These are phyloP conservation scores for Bhutanitis thaidina DNA, from an alignment of 2,888 invertebrate genomes.

Conservation along the genomic window DNA sequence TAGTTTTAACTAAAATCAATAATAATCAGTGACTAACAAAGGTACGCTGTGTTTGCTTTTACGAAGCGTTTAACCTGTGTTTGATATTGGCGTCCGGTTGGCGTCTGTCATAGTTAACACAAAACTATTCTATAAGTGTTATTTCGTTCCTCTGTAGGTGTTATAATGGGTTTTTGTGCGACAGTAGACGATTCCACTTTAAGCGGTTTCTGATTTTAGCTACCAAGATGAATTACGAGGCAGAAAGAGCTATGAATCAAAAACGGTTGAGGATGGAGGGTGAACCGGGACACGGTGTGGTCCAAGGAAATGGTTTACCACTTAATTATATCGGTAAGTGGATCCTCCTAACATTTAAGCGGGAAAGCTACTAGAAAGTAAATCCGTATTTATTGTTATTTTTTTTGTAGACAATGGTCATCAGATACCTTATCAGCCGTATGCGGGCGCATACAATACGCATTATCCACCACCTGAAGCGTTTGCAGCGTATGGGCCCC, in stretches of 20 bases:
- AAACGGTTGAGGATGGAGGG: constrained; percentile 77
- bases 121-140: constrained; percentile 51
- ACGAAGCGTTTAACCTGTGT: constrained; percentile 75
- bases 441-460: constrained; percentile 74
- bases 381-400: constrained; percentile 8
- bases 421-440: constrained; percentile 75
- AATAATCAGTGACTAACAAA: constrained; percentile 78
- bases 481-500: constrained; percentile 71
- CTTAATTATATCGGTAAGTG: constrained; percentile 74
- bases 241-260: constrained; percentile 76
- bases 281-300: constrained; percentile 75
- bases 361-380: constrained; percentile 25
- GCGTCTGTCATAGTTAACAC: constrained; percentile 73
- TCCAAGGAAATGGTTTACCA: constrained; percentile 76
- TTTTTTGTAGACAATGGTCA: constrained; percentile 73
- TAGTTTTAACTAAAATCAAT: constrained; percentile 78
- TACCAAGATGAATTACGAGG: constrained; percentile 77
- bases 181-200: constrained; percentile 35
- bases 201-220: constrained; percentile 65
- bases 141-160: constrained; percentile 39
- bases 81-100: constrained; percentile 78
- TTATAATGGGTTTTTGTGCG: constrained; percentile 44
- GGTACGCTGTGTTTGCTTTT: constrained; percentile 80
- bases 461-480: constrained; percentile 75
- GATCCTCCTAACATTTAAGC: constrained; percentile 26